Evolutionary conservation across 2,888 invertebrate species (phyloP), one percentile per base, ranked within the genome.

Genomic region (Polydesmus complanatus): DNA sequence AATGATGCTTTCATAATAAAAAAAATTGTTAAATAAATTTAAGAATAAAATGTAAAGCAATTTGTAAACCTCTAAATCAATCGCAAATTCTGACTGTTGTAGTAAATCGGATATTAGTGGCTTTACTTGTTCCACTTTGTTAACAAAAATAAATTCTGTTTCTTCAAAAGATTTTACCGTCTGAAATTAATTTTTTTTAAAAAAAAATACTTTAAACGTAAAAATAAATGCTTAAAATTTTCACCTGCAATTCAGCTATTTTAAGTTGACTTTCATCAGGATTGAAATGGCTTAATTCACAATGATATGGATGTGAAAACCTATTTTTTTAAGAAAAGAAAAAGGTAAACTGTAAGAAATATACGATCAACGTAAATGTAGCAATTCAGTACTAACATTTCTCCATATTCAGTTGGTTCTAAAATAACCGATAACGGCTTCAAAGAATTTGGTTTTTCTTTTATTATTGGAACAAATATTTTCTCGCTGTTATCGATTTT

Each of bases 251-350:
- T 37, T 67, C 67, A 0, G 66, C 72, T 23, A 70, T 73, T 23
- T 77, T 68, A 48, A 88, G 71, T 63, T 82, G 80, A 0, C 73
- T 68, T 0, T 74, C 25, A 2, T 72, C 66, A 0, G 85, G 83
- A 37, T 78, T 74, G 70, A 88, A 91, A 66, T 81, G 77, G 51
- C 87, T 82, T 59, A 96, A 72, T 72, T 96, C 95, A 69, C 81
- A 80, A 70, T 86, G 83, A 73, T 95, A 96, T 0, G 96, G 95
- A 77, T 96, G 93, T 64, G 84, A 81, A 73, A 81, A 89, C 58
- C 85, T 88, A 69, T 3, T 23, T 25, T 21, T 22, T 11, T 23
- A 26, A 11, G 27, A 55, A 11, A 51, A 58, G 23, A 23, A 58
- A 58, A 26, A 1, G 23, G 23, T 54, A 37, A 54, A 54, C 23